Percentiles rank a stretch among this genome's conserved stretches.
These are phyloP conservation scores for Adelges cooleyi DNA, from an alignment of 1,140 invertebrate species.

Conservation along the genomic window DNA sequence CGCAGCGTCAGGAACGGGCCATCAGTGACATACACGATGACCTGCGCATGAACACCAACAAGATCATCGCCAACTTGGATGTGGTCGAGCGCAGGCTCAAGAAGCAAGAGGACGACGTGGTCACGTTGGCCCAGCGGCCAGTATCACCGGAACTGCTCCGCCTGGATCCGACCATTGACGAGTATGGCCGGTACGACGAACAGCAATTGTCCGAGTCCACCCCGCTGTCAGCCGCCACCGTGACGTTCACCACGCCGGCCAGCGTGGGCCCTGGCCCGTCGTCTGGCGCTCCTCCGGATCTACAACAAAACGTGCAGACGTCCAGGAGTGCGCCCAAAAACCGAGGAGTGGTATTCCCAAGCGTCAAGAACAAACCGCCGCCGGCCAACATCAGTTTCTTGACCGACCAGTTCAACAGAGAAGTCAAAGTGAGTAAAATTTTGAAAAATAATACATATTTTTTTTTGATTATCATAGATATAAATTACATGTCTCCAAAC, in stretches of 20 bases:
- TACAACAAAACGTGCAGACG: constrained; percentile 37
- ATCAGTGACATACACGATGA: constrained; percentile 78
- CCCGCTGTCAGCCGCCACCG: constrained; percentile 30
- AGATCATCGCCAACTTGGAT: constrained; percentile 75
- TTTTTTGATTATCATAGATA: too few relatives aligned
- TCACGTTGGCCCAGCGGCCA: constrained; percentile 52
- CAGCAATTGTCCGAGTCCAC: constrained; percentile 31
- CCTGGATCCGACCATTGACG: constrained; percentile 64
- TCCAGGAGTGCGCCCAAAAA: constrained; percentile 40
- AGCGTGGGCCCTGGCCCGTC: constrained; percentile 37
- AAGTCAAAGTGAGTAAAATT: constrained; percentile 59
- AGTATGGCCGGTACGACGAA: constrained; percentile 47
- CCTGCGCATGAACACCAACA: constrained; percentile 64
- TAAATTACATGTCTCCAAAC: too few relatives aligned
- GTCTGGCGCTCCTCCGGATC: constrained; percentile 40
- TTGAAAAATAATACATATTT: too few relatives aligned
- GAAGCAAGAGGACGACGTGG: constrained; percentile 67
- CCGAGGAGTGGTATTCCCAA: constrained; percentile 74
- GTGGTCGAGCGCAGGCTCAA: constrained; percentile 70
- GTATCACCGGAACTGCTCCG: constrained; percentile 55
- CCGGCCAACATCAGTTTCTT: constrained; percentile 68
- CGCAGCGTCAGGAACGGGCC: constrained; percentile 70
- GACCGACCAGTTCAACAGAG: constrained; percentile 54
- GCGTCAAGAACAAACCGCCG: constrained; percentile 77
- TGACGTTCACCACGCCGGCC: constrained; percentile 31